Evolutionary conservation across 23 tunicate species (phyloP).

Genomic region (Ascidia mentula): DNA sequence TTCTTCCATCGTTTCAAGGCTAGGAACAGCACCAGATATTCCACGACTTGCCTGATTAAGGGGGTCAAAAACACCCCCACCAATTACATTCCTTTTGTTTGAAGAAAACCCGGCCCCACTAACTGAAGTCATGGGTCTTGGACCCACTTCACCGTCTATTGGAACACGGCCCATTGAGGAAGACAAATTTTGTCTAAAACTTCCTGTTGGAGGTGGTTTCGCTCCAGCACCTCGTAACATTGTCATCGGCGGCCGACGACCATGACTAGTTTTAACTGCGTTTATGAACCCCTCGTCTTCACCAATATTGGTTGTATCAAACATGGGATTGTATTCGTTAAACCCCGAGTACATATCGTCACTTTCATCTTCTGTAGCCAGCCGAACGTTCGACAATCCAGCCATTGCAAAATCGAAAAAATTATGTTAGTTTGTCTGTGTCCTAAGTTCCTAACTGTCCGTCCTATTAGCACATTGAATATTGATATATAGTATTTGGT

Average conservation of each 20-base stretch:
- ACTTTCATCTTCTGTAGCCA: conserved; percentile 72
- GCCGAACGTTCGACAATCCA: conserved; percentile 62
- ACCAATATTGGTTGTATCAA: conserved; percentile 65
- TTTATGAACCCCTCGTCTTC: conserved; percentile 88
- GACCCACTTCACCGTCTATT: conserved; percentile 36
- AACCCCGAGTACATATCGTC: conserved; percentile 83
- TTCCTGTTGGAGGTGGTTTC: conserved; percentile 28
- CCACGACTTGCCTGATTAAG: conserved; percentile 56
- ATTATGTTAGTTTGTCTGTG: too few relatives aligned
- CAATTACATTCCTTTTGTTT: conserved; percentile 36
- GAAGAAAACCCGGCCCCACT: conserved; percentile 89
- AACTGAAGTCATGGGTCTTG: conserved; percentile 93
- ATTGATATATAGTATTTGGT: too few relatives aligned
- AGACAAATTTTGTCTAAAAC: conserved; percentile 41
- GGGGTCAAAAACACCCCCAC: conserved; percentile 71
- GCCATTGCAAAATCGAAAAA: too few relatives aligned
- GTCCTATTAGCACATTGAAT: too few relatives aligned
- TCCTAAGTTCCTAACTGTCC: too few relatives aligned
- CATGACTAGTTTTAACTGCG: conserved; percentile 96
- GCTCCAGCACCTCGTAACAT: conserved; percentile 31
- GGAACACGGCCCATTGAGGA: conserved; percentile 57
- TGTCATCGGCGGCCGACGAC: conserved; percentile 90
- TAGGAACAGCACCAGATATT: conserved; percentile 41
- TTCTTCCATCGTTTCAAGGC: conserved; percentile 58
- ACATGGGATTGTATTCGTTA: conserved; percentile 89